Evolutionary conservation across 2,888 invertebrate species (phyloP).

Genomic region (Neuroscelio doddi): DNA sequence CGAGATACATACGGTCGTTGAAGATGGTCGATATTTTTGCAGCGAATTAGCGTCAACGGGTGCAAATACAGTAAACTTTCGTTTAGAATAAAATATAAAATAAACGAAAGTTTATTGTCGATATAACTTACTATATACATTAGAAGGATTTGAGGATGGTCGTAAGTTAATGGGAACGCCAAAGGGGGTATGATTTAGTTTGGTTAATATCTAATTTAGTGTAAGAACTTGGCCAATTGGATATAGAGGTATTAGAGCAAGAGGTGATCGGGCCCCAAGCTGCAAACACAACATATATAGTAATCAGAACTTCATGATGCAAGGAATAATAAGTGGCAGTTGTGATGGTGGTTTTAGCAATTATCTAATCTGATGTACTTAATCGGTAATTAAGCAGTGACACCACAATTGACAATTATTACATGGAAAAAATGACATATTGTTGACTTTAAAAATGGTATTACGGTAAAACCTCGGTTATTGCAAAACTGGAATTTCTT

Average conservation of each 20-base stretch:
- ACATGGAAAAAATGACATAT: no score
- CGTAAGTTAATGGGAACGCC: neutral
- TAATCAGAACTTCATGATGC: constrained; percentile 13
- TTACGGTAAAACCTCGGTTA: no score
- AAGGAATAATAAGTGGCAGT: constrained; percentile 2
- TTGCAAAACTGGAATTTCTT: no score
- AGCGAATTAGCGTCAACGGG: constrained; percentile 22
- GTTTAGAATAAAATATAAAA: no score
- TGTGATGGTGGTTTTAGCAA: constrained; percentile 14
- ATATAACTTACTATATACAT: constrained; percentile 9
- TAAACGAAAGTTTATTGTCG: neutral
- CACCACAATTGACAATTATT: no score
- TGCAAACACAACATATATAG: constrained; percentile 1
- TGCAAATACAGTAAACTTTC: constrained; percentile 2
- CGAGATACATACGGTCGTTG: constrained; percentile 14
- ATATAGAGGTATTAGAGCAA: constrained; percentile 10
- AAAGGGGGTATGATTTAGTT: neutral
- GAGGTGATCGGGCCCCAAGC: constrained; percentile 3
- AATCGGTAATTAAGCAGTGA: neutral
- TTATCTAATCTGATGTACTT: neutral
- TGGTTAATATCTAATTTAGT: constrained; percentile 1
- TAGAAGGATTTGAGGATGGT: neutral
- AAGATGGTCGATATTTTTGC: constrained; percentile 1
- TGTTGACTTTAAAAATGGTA: neutral
- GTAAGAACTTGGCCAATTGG: constrained; percentile 10